These are phyloP conservation scores for Cathartes aura DNA, from an alignment of 2,113 vertebrate genomes.

Conservation along the genomic window DNA sequence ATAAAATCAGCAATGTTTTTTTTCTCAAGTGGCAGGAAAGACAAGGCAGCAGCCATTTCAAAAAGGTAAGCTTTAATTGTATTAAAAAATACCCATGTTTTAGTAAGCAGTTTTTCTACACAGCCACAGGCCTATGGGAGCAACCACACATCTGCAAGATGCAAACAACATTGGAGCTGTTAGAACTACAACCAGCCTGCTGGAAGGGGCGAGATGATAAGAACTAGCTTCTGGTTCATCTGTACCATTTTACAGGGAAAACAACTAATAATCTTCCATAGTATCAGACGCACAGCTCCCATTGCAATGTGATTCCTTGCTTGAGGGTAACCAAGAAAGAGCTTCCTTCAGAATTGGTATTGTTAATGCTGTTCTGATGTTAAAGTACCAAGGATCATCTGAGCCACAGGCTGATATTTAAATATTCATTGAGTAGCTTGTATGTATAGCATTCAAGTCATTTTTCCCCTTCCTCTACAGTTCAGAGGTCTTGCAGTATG, in stretches of 20 bases:
- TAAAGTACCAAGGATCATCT: neutral
- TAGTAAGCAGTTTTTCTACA: constrained; percentile 71
- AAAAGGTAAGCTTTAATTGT: constrained; percentile 80
- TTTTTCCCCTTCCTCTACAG: neutral
- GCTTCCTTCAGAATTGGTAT: neutral
- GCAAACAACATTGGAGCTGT: constrained; percentile 41
- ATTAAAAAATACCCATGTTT: constrained; percentile 67
- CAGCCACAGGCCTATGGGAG: constrained; percentile 51
- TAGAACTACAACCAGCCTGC: neutral
- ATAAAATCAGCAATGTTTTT: neutral
- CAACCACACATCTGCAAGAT: constrained; percentile 58
- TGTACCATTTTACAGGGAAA: neutral
- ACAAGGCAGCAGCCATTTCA: constrained; percentile 58
- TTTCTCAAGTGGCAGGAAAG: constrained; percentile 13
- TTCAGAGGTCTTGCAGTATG: neutral
- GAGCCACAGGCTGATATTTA: neutral
- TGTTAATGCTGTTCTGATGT: neutral
- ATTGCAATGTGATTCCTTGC: neutral
- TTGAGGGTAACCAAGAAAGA: neutral
- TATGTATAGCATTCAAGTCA: neutral
- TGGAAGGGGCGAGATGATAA: neutral
- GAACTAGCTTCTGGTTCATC: neutral
- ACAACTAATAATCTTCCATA: neutral
- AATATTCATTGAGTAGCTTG: neutral
- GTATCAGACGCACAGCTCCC: neutral